Evolutionary conservation across 2,113 vertebrate species (phyloP), one percentile per base, ranked within the genome.

Genomic region (Otus sunia): DNA sequence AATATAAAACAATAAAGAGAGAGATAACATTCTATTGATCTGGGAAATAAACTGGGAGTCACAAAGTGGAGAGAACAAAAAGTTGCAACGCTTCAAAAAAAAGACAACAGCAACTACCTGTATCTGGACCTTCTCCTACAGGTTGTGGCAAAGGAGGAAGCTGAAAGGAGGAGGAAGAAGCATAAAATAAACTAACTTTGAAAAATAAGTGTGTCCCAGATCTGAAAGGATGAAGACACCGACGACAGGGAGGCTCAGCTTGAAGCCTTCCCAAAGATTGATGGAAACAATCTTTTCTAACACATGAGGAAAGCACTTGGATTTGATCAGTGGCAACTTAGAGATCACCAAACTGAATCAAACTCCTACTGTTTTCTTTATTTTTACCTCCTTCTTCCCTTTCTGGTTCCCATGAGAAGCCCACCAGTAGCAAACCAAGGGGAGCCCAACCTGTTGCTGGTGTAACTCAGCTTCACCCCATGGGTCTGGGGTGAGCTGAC

Each of bases 261-360:
- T 89, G 64, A 89, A 95, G 11, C 18, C 47, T 82, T 92, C 36
- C 74, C 62, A 49, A 69, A 96, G 97, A 95, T 39, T 91, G 92
- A 95, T 95, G 96, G 91, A 53, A 76, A 59, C 32, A 95, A 96
- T 97, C 62, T 79, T 75, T 78, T 78, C 78, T 78, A 81, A 68
- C 43, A 43, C 37, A 74, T 6, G 16, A 88, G 55, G n/a, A 86
- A 55, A 90, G 16, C 26, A 43, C 32, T 82, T 66, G 91, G 80
- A 95, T 97, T 97, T 91, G 84, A 96, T 95, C 91, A 95, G 89
- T 50, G 94, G 49, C 53, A 62, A 58, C 55, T 92, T 80, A 73
- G 19, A 62, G 75, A 36, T 55, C 71, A 43, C 86, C 66, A 92
- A 92, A 96, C 29, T 27, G 53, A 96, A 95, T 95, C 41, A 95